Conservation (phyloP, 2,888 invertebrate genomes). For the Gandaritis pyraliata region DNA sequence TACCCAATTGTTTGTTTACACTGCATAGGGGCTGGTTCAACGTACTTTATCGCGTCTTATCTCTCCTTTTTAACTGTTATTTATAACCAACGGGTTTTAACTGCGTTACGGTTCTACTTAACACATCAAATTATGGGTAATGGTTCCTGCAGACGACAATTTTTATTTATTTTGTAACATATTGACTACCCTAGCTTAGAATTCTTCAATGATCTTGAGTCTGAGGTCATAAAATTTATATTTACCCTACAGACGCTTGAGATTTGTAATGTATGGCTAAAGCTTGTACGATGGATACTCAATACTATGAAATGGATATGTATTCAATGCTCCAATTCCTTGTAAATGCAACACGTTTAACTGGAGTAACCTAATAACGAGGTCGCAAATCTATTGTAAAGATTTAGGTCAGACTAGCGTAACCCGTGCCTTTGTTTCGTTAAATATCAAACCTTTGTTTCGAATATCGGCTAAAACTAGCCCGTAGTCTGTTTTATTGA, state of each 20-base stretch:
- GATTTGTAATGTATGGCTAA: too few relatives aligned
- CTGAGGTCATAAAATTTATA: too few relatives aligned
- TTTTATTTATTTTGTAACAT: too few relatives aligned
- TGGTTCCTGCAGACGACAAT: too few relatives aligned
- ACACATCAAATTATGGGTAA: background rate
- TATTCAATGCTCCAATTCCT: constrained; percentile 8
- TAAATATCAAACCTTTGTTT: constrained; percentile 31
- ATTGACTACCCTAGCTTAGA: too few relatives aligned
- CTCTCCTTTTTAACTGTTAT: constrained; percentile 23
- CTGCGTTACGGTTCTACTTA: constrained; percentile 14
- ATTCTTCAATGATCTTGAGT: too few relatives aligned
- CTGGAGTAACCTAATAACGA: constrained; percentile 29
- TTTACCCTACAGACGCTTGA: too few relatives aligned
- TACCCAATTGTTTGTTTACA: constrained; percentile 13
- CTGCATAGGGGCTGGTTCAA: constrained; percentile 25
- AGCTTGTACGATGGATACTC: too few relatives aligned
- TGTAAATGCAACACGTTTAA: constrained; percentile 14
- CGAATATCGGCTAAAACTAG: constrained; percentile 17
- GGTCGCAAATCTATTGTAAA: constrained; percentile 43
- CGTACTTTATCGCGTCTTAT: constrained; percentile 34
- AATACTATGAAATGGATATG: too few relatives aligned
- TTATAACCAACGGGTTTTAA: constrained; percentile 35
- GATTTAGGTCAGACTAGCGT: constrained; percentile 44
- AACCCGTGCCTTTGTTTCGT: constrained; percentile 24
- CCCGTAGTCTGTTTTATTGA: too few relatives aligned